Evolutionary conservation across 2,888 invertebrate species (phyloP).

Genomic region (Candidula unifasciata): DNA sequence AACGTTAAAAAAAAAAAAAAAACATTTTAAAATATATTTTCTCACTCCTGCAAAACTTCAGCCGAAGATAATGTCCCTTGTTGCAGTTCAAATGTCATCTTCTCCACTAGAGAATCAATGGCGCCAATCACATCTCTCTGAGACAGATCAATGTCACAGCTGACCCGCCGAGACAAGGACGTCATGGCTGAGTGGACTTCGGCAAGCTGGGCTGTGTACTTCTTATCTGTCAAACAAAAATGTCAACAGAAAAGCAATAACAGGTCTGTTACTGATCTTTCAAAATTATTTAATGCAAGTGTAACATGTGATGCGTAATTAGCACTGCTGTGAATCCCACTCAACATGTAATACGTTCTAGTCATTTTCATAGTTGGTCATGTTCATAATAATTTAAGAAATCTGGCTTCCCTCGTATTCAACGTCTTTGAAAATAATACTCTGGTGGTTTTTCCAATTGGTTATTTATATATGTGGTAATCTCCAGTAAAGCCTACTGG

Average conservation of each 20-base stretch:
- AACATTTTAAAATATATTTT: not conserved
- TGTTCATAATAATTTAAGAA: no score
- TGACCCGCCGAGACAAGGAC: constrained; percentile 38
- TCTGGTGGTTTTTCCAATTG: no score
- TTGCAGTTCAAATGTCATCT: constrained; percentile 43
- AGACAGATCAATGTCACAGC: constrained; percentile 25
- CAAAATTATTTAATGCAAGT: no score
- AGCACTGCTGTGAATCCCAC: no score
- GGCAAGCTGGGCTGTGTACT: constrained; percentile 41
- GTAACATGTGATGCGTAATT: no score
- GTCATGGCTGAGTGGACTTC: constrained; percentile 43
- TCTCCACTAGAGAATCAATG: constrained; percentile 46
- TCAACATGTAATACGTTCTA: no score
- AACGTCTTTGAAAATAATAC: no score
- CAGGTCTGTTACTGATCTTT: not conserved
- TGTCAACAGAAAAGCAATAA: not conserved
- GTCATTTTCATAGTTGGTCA: no score
- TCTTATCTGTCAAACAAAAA: not conserved
- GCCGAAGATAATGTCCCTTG: constrained; percentile 27
- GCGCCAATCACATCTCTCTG: constrained; percentile 40
- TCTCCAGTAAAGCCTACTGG: no score
- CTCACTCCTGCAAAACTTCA: constrained; percentile 39
- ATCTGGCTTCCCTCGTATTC: no score
- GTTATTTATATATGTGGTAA: no score
- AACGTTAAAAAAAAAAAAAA: no score